Evolutionary conservation across 2,113 vertebrate species (phyloP), one percentile per base, ranked within the genome.

Genomic region (Chaetura pelagica): DNA sequence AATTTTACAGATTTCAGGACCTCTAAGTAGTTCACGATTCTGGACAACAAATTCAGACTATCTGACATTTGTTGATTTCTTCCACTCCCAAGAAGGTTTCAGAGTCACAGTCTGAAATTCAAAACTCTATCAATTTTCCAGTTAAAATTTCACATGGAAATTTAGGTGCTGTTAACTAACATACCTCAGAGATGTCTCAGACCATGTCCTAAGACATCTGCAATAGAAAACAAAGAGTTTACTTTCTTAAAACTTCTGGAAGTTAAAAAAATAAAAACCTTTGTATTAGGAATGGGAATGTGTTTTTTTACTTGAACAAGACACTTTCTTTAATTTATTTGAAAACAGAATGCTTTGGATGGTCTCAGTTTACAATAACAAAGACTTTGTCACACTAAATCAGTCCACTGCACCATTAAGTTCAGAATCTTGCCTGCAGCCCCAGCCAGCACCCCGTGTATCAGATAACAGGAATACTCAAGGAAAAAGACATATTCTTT

Each of bases 321-420:
- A 40, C 2, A 0, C 2, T 73, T 61, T 64, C 32, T 48, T 57
- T 24, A 44, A 83, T 87, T 69, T 86, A 26, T 71, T 87, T 69
- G 61, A 52, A 78, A 90, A 4, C 35, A 74, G 32, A 78, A 73
- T n/a, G 13, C 35, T 32, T 77, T 59, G 27, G 40, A 76, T 82
- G 18, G 51, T 54, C 52, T 90, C 35, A 42, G 48, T 76, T 89
- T 62, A 51, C 3, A 2, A 35, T 66, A 81, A 75, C 59, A 71
- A 80, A 90, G 38, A 42, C 64, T 88, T 88, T 84, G 72, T 62
- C 79, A 84, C 34, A 48, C 52, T 69, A 84, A 69, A 77, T 88
- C 68, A 77, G 63, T 40, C 15, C n/a, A 54, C 24, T 52, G 24
- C 40, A 64, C 23, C 4, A 7, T 67, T 80, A 77, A 74, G 42